These are phyloP conservation scores for Garra rufa DNA, from an alignment of 2,113 vertebrate genomes.

Conservation along the genomic window DNA sequence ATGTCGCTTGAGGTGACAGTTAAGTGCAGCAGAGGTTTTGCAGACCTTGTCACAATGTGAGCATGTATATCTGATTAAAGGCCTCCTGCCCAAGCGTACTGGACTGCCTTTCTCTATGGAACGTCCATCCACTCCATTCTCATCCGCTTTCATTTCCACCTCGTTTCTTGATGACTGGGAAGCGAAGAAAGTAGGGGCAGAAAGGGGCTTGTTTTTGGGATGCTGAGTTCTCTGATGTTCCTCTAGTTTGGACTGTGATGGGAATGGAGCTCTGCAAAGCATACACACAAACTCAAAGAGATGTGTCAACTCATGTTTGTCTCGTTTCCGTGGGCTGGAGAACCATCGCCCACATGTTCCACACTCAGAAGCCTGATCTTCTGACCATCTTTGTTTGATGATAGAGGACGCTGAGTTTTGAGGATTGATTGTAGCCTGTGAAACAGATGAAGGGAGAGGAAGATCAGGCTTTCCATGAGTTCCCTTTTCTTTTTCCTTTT, in stretches of 20 bases:
- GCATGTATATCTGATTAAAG: constrained; percentile 82
- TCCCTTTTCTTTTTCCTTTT: constrained; percentile 55
- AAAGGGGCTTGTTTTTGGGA: constrained; percentile 68
- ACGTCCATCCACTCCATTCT: constrained; percentile 63
- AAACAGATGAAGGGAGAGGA: constrained; percentile 46
- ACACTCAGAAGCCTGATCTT: constrained; percentile 80
- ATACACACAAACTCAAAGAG: constrained; percentile 80
- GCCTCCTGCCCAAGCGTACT: constrained; percentile 78
- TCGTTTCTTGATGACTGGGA: constrained; percentile 47
- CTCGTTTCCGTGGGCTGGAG: constrained; percentile 81
- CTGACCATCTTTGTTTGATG: constrained; percentile 68
- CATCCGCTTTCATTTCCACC: constrained; percentile 61
- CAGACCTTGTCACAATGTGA: constrained; percentile 86
- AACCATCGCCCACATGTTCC: constrained; percentile 84
- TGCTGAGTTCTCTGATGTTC: constrained; percentile 80
- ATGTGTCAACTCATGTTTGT: constrained; percentile 86
- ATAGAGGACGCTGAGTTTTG: constrained; percentile 65
- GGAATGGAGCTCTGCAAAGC: constrained; percentile 76
- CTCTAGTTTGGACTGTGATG: constrained; percentile 77
- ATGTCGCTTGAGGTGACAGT: constrained; percentile 84
- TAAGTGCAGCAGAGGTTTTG: constrained; percentile 86
- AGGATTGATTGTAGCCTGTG: constrained; percentile 63
- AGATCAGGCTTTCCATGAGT: constrained; percentile 45
- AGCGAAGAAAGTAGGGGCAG: constrained; percentile 44
- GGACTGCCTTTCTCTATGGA: constrained; percentile 58